These are phyloP conservation scores for Allobates femoralis DNA, from an alignment of 2,797 vertebrate species.

Conservation along the genomic window DNA sequence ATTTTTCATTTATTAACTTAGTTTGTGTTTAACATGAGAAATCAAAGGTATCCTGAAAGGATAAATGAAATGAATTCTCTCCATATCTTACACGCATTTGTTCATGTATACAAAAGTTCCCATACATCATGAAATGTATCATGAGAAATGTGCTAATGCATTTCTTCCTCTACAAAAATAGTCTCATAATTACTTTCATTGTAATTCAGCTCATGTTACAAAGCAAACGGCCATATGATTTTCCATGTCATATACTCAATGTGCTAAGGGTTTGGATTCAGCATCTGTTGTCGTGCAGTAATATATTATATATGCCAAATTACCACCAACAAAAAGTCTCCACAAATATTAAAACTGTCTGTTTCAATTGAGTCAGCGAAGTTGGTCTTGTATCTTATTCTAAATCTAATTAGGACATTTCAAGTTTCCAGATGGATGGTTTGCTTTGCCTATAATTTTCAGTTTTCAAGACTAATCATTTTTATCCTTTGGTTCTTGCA, in stretches of 20 bases:
- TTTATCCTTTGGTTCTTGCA: constrained; percentile 66
- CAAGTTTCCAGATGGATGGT: constrained; percentile 66
- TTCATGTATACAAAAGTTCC: not conserved
- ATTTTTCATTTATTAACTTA: not conserved
- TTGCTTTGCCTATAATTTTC: constrained; percentile 65
- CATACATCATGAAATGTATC: not conserved
- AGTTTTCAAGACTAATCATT: constrained; percentile 65
- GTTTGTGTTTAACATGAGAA: not conserved
- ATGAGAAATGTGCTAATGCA: not conserved
- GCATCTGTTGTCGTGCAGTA: constrained; percentile 19
- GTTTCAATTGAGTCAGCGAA: constrained; percentile 64
- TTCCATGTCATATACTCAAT: constrained; percentile 20
- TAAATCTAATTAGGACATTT: constrained; percentile 68
- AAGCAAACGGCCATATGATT: constrained; percentile 37
- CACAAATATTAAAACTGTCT: constrained; percentile 61
- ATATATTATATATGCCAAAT: constrained; percentile 49
- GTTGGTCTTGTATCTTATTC: constrained; percentile 68
- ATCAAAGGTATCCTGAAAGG: not conserved
- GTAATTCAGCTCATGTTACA: constrained; percentile 26
- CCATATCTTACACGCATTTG: not conserved
- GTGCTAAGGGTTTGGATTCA: constrained; percentile 15
- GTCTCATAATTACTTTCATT: constrained; percentile 11
- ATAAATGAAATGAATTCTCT: not conserved
- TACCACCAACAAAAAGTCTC: constrained; percentile 49
- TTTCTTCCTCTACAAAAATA: not conserved